Evolutionary conservation across 2,113 vertebrate species (phyloP).

Genomic region (Sminthopsis crassicaudata): DNA sequence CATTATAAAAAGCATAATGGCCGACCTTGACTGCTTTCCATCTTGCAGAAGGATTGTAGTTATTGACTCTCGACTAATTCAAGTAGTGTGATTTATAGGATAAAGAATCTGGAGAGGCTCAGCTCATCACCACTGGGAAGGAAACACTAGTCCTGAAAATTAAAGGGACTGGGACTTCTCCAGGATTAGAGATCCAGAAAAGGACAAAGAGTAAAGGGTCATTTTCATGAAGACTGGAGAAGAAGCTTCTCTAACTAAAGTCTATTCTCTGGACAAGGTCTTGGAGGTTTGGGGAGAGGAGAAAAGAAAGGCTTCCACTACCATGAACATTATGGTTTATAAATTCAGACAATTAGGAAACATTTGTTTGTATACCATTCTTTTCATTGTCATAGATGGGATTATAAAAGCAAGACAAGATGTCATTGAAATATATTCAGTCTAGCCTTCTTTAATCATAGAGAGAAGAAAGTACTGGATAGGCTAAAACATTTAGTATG

Average conservation of each 20-base stretch:
- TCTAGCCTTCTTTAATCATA: background rate
- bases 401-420: conserved; percentile 30
- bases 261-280: background rate
- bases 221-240: background rate
- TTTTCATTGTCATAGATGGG: background rate
- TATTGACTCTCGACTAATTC: background rate
- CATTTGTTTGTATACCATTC: conserved; percentile 40
- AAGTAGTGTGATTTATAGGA: background rate
- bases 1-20: background rate
- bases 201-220: background rate
- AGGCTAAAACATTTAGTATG: background rate
- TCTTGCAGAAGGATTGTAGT: background rate
- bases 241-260: background rate
- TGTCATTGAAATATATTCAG: background rate
- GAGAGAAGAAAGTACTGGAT: background rate
- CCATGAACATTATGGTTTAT: conserved; percentile 11
- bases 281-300: background rate
- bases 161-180: background rate
- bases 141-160: background rate
- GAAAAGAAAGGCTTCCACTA: background rate
- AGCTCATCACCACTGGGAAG: background rate
- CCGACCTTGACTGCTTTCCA: background rate
- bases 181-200: background rate
- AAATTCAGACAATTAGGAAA: conserved; percentile 44
- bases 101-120: background rate